Evolutionary conservation across 2,888 invertebrate species (phyloP), one percentile per base, ranked within the genome.

Genomic region (Dynastes grantii): DNA sequence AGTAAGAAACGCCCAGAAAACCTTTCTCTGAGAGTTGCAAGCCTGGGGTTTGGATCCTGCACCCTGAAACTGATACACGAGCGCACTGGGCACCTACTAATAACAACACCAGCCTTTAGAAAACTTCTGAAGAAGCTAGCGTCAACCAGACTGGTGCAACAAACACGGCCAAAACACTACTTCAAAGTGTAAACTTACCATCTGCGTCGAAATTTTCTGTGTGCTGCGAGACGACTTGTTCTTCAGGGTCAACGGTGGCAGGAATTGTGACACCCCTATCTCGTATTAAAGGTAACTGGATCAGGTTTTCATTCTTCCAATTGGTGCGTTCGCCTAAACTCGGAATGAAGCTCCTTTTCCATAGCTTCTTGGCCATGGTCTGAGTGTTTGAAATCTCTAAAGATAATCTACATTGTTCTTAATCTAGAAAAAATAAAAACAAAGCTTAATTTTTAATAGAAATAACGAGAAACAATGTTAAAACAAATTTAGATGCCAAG

Each of bases 151-250:
- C 22, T 22, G 22, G 22, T 22, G 22, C 22, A 22, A 22, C 22
- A 22, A 22, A 22, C 22, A 22, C 22, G 22, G 22, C 22, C 22
- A 22, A 32, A 32, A 32, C 32, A 32, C 32, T 4, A 32, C 32
- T 32, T 32, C 32, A 53, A 3, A 5, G 5, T 13, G 22, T 32
- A 27, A 37, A 37, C 61, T 75, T 61, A 71, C 76, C 76, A 61
- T 78, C 77, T 4, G 29, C 22, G 40, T 68, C 55, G 49, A 58
- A 70, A 16, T 70, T 78, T 51, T 78, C 77, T 0, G 84, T 82
- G 76, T 85, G 84, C 71, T 85, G 80, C 5, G 85, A 83, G 2
- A 84, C 82, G 29, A 85, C 85, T 40, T 80, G 81, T 13, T 77
- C 67, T 64, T 78, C 75, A 6, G 81, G 77, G 40, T 83, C 82